Evolutionary conservation across 2,888 invertebrate species (phyloP), one percentile per base, ranked within the genome.

Genomic region (Esperia sulphurella): DNA sequence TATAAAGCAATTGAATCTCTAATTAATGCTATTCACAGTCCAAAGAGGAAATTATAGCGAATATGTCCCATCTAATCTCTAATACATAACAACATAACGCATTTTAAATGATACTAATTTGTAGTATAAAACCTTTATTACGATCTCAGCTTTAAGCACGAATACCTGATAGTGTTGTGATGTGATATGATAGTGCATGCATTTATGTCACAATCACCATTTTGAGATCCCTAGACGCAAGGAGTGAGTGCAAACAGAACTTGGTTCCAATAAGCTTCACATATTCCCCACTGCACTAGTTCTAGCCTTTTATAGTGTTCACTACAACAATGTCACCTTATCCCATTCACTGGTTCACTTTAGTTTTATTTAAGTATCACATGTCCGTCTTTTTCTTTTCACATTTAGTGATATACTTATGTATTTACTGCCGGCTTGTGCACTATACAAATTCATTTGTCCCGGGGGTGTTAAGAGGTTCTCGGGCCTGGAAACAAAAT

Each of bases 371-470:
- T 75, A 70, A 79, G 75, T 80, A 86, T 82, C 83, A 87, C 83
- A 81, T 73, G 80, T 89, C 88, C 89, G 75, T 83, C 81, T 81
- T 77, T 89, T 89, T 74, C 89, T 83, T 84, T 89, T 89, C 74
- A 79, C 87, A 81, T 86, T 82, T 70, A 89, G 76, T 65, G 85
- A 84, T 70, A 89, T 74, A 75, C 79, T 79, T 74, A 77, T 71
- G 74, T 86, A 89, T 83, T 88, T 83, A 75, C 88, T 88, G 65
- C 89, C 87, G 51, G 80, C 79, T 69, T 69, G 72, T 53, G 74
- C 79, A 86, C 82, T 91, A 95, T 91, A 95, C 95, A 90, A 94
- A 95, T 74, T 95, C 95, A 84, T 94, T 94, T 79, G 94, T 94
- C 79, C 94, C 94, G 73, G 94, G 93, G 81, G 93, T 93, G 68